phyloP scores from a whole-genome alignment of 1,140 invertebrate genomes.

The Hyles euphorbiae region DNA sequence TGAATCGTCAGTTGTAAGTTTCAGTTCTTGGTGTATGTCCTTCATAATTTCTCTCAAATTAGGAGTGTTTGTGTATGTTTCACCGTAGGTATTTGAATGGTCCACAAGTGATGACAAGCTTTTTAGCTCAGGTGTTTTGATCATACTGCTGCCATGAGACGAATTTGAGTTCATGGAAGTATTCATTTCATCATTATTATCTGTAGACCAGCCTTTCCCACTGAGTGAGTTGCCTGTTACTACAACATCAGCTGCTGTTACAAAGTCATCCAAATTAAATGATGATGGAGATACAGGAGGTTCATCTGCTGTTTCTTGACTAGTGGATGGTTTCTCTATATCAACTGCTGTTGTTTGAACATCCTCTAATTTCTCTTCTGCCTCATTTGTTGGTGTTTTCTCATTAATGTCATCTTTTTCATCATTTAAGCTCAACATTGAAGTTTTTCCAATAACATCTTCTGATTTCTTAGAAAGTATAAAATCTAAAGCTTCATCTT shows the following conservation, averaged over 20 bases:
- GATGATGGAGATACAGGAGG: conserved; percentile 43
- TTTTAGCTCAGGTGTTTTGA: conserved; percentile 71
- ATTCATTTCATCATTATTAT: conserved; percentile 73
- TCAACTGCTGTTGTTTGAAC: conserved; percentile 21
- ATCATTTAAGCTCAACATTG: conserved; percentile 25
- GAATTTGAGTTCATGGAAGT: conserved; percentile 62
- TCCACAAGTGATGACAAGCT: conserved; percentile 67
- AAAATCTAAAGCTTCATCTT: conserved; percentile 81
- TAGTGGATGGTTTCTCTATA: conserved; percentile 41
- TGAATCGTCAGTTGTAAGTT: conserved; percentile 52
- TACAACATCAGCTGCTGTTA: conserved; percentile 44
- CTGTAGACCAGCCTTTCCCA: conserved; percentile 82
- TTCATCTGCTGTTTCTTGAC: conserved; percentile 34
- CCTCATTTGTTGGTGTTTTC: neutral
- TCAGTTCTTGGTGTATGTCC: conserved; percentile 73
- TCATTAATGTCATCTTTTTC: conserved; percentile 18
- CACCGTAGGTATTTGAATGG: conserved; percentile 74
- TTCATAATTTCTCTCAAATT: conserved; percentile 79
- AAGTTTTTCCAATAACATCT: conserved; percentile 29
- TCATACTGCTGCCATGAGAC: conserved; percentile 67
- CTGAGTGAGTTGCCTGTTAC: conserved; percentile 80
- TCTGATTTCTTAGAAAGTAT: conserved; percentile 75
- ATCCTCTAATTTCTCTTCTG: neutral
- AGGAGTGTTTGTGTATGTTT: conserved; percentile 73
- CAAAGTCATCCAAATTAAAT: conserved; percentile 48